Conservation (phyloP, 2,888 invertebrate species). For the Himalopsyche anomala region DNA sequence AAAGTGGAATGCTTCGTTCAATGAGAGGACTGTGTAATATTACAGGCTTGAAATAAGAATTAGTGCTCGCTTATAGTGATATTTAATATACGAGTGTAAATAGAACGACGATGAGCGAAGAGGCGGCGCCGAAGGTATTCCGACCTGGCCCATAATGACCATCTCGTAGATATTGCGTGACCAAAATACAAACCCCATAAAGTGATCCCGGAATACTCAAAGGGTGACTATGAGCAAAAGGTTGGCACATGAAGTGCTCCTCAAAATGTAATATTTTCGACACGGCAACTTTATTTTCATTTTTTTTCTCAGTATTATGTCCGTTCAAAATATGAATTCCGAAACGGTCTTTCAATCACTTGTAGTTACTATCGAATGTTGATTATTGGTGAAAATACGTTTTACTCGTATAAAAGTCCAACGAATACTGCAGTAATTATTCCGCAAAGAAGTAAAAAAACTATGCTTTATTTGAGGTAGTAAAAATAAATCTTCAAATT, state of each 20-base stretch:
- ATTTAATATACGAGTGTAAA: constrained; percentile 29
- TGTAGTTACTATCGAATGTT: no score
- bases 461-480: no score
- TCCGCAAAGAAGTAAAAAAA: no score
- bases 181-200: constrained; percentile 49
- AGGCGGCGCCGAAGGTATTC: constrained; percentile 14
- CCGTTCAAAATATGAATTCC: no score
- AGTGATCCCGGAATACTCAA: constrained; percentile 49
- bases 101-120: not conserved
- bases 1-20: no score
- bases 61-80: constrained; percentile 35
- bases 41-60: constrained; percentile 13
- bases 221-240: constrained; percentile 39
- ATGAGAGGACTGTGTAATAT: not conserved
- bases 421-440: no score
- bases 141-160: constrained; percentile 44
- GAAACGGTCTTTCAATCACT: no score
- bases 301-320: no score
- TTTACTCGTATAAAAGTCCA: no score
- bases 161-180: constrained; percentile 54
- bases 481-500: no score
- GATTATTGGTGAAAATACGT: no score
- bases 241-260: not conserved
- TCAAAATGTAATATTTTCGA: constrained; percentile 6
- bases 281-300: no score